phyloP scores from a whole-genome alignment of 1,140 invertebrate species.

The Drosophila athabasca region DNA sequence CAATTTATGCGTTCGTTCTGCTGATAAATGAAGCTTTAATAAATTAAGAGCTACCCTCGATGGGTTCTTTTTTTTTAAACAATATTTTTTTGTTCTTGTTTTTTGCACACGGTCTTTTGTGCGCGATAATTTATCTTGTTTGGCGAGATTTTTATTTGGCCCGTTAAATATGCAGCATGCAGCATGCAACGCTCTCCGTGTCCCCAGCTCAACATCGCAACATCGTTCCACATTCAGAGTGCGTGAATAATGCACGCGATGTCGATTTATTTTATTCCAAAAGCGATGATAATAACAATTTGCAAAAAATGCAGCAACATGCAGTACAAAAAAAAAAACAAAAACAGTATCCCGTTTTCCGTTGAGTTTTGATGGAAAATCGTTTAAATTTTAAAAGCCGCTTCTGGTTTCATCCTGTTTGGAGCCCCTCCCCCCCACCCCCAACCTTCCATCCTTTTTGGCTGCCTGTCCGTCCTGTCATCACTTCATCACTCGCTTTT shows the following conservation, averaged over 20 bases:
- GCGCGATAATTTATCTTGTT: slow-evolving; percentile 78
- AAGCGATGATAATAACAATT: slow-evolving; percentile 80
- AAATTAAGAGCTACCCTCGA: slow-evolving; percentile 73
- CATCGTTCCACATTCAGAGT: slow-evolving; percentile 44
- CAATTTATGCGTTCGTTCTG: slow-evolving; percentile 64
- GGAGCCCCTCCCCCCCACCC: background rate
- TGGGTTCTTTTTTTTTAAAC: slow-evolving; percentile 22
- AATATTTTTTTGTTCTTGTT: slow-evolving; percentile 52
- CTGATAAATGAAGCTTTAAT: slow-evolving; percentile 79
- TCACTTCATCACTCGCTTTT: slow-evolving; percentile 73
- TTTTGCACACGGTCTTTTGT: slow-evolving; percentile 46
- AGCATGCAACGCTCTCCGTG: slow-evolving; percentile 19
- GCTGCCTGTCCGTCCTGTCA: slow-evolving; percentile 40
- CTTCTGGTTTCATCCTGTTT: slow-evolving; percentile 28
- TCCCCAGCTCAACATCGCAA: slow-evolving; percentile 33
- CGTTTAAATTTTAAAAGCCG: slow-evolving; percentile 74
- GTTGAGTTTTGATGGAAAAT: slow-evolving; percentile 60
- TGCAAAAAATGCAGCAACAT: slow-evolving; percentile 49
- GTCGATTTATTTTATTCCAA: slow-evolving; percentile 73
- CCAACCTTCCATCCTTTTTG: background rate
- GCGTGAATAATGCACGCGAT: slow-evolving; percentile 73
- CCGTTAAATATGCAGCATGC: slow-evolving; percentile 77
- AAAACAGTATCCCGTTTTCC: slow-evolving; percentile 25
- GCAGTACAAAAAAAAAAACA: slow-evolving; percentile 31
- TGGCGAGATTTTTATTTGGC: slow-evolving; percentile 76